These are phyloP conservation scores for Albula goreensis DNA, from an alignment of 2,113 vertebrate species.

Conservation along the genomic window DNA sequence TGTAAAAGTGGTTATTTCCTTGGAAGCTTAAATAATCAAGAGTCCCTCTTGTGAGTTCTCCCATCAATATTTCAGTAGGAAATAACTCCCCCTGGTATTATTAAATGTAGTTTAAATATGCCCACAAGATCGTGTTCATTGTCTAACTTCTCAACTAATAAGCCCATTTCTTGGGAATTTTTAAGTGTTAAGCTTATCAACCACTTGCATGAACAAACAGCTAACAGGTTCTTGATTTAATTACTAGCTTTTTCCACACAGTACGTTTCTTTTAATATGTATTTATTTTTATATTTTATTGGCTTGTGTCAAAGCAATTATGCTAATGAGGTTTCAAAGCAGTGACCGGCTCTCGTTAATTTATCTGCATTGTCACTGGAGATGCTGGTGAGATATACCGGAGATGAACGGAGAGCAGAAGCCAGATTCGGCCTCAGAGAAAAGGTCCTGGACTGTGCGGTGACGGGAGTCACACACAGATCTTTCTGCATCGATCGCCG, in stretches of 20 bases:
- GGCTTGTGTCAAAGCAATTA: conserved; percentile 6
- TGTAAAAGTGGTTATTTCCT: too few relatives aligned
- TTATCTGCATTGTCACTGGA: not conserved
- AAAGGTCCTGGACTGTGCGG: not conserved
- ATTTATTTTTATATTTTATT: not conserved
- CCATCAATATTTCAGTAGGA: not conserved
- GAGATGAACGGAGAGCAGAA: not conserved
- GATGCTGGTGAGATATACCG: not conserved
- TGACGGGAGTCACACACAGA: not conserved
- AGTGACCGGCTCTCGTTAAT: not conserved
- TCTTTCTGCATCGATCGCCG: not conserved
- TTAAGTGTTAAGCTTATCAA: conserved; percentile 10
- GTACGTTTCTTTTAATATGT: too few relatives aligned
- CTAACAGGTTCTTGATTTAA: conserved; percentile 15
- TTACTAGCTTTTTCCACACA: not conserved
- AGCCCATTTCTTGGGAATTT: not conserved
- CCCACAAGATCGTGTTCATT: not conserved
- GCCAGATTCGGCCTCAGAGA: not conserved
- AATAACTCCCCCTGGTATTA: not conserved
- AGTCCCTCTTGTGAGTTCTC: not conserved
- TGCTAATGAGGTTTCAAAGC: not conserved
- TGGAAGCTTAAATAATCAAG: too few relatives aligned
- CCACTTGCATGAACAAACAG: conserved; percentile 16
- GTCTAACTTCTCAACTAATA: not conserved
- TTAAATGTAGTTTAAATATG: not conserved